These are phyloP conservation scores for Agonum fuliginosum DNA, from an alignment of 2,888 invertebrate species.

Conservation along the genomic window DNA sequence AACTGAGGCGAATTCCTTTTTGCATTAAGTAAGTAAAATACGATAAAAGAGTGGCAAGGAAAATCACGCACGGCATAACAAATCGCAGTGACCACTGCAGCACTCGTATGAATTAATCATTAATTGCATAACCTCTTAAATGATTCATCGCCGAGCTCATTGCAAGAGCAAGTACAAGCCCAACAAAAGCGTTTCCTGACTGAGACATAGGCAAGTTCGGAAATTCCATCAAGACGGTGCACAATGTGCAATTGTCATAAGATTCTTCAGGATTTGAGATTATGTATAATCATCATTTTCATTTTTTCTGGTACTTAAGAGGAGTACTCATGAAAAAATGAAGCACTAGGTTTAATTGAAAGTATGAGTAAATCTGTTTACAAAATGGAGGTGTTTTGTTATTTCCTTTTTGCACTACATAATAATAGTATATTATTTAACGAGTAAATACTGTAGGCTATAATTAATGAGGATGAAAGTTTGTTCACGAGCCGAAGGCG, in stretches of 20 bases:
- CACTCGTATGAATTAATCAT: conserved; percentile 56
- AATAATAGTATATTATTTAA: background rate
- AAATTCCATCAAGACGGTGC: conserved; percentile 19
- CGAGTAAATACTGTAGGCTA: no score
- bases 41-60: no score
- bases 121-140: conserved; percentile 56
- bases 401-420: conserved; percentile 12
- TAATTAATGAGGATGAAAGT: no score
- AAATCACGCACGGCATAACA: background rate
- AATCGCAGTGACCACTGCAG: conserved; percentile 5
- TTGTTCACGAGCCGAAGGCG: no score
- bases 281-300: conserved; percentile 35
- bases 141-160: conserved; percentile 44
- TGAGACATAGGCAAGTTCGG: conserved; percentile 10
- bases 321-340: conserved; percentile 13
- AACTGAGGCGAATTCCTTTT: no score
- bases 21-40: no score
- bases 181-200: conserved; percentile 44
- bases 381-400: conserved; percentile 22
- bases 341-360: background rate
- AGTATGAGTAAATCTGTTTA: conserved; percentile 29
- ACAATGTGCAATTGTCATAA: conserved; percentile 39
- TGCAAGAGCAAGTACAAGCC: no score
- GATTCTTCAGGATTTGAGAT: conserved; percentile 29
- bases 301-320: conserved; percentile 26